Conservation (phyloP, 2,888 invertebrate genomes). For the Iphiclides podalirius region DNA sequence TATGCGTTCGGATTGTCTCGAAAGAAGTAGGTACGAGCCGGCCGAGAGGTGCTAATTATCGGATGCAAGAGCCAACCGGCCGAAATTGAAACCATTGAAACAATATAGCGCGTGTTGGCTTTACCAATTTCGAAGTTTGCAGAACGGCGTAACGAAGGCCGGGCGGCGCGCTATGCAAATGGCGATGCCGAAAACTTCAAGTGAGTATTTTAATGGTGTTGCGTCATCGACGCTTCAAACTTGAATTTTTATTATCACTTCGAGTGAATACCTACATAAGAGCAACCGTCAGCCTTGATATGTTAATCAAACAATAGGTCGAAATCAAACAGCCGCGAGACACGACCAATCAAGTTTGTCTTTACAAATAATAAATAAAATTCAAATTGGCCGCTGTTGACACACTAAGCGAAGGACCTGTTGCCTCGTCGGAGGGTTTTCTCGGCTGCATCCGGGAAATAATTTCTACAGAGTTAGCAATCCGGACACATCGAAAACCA, state of each 20-base stretch:
- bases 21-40: constrained; percentile 35
- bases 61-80: constrained; percentile 73
- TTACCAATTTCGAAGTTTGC: constrained; percentile 78
- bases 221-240: constrained; percentile 77
- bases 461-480: neutral
- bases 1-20: constrained; percentile 46
- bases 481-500: too few species aligned
- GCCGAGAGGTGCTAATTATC: constrained; percentile 76
- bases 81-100: constrained; percentile 78
- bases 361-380: constrained; percentile 54
- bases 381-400: constrained; percentile 46
- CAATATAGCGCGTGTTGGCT: constrained; percentile 74
- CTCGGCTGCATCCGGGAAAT: neutral
- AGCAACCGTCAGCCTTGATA: constrained; percentile 74
- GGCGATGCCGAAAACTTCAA: constrained; percentile 74
- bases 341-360: constrained; percentile 68
- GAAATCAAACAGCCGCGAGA: constrained; percentile 71
- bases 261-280: constrained; percentile 56
- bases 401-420: constrained; percentile 30
- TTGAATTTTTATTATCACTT: constrained; percentile 80
- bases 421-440: constrained; percentile 5
- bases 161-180: constrained; percentile 67
- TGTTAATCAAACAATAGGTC: constrained; percentile 77
- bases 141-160: constrained; percentile 78
- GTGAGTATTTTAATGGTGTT: constrained; percentile 76